Conservation (phyloP, 92 coral and sea anemone species). For the Paragorgia papillata region DNA sequence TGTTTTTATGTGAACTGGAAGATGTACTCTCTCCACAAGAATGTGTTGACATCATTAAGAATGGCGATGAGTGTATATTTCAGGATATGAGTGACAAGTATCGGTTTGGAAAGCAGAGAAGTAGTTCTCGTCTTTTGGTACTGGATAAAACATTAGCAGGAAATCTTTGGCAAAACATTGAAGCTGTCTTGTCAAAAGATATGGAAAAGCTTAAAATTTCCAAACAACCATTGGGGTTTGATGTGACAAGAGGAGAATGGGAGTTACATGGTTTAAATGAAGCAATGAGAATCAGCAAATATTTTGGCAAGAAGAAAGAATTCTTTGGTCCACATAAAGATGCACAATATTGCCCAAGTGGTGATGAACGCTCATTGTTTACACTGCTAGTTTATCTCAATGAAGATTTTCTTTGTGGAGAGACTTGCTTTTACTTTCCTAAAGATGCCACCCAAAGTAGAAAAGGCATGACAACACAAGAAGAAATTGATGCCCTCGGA, state of each 20-base stretch:
- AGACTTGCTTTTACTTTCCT: slow-evolving; percentile 43
- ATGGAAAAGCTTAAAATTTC: slow-evolving; percentile 1
- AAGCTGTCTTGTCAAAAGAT: neutral
- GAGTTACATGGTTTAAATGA: slow-evolving; percentile 37
- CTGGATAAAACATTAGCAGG: slow-evolving; percentile 9
- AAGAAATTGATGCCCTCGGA: slow-evolving; percentile 16
- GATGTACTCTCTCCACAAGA: slow-evolving; percentile 20
- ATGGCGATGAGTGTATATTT: slow-evolving; percentile 9
- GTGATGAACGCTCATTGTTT: slow-evolving; percentile 27
- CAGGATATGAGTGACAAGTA: slow-evolving; percentile 35
- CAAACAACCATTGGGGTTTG: slow-evolving; percentile 23
- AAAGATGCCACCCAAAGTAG: neutral
- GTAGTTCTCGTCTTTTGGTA: slow-evolving; percentile 29
- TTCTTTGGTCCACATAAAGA: slow-evolving; percentile 35
- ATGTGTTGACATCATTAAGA: slow-evolving; percentile 27
- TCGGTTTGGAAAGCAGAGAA: slow-evolving; percentile 27
- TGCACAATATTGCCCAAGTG: slow-evolving; percentile 39
- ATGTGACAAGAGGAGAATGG: slow-evolving; percentile 32
- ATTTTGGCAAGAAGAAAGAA: slow-evolving; percentile 10
- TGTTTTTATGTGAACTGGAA: slow-evolving; percentile 14
- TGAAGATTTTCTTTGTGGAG: slow-evolving; percentile 19
- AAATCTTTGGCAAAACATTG: slow-evolving; percentile 14
- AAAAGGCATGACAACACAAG: slow-evolving; percentile 30
- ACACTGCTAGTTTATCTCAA: slow-evolving; percentile 27
- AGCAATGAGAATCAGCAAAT: slow-evolving; percentile 40